Evolutionary conservation across 2,888 invertebrate genomes (phyloP).

Genomic region (Nephrotoma flavescens): DNA sequence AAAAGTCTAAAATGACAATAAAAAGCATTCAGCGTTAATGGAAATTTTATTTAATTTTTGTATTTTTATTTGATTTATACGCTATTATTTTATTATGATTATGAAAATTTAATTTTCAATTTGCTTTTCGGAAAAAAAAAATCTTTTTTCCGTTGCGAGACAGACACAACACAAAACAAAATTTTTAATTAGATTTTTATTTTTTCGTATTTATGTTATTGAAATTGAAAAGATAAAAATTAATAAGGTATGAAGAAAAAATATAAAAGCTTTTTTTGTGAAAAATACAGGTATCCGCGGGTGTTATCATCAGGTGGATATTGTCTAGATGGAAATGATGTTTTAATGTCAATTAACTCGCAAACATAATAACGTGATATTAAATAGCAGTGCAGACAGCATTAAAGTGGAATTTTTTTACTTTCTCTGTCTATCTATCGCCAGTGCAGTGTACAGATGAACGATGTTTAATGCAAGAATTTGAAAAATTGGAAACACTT

Average conservation of each 20-base stretch:
- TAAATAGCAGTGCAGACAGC: no score
- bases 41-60: not conserved
- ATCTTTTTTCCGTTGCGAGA: not conserved
- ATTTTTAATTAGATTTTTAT: not conserved
- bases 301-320: no score
- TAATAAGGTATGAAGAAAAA: not conserved
- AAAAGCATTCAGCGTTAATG: not conserved
- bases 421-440: no score
- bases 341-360: no score
- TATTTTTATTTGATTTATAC: not conserved
- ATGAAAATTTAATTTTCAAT: not conserved
- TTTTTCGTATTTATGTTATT: not conserved
- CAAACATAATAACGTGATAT: no score
- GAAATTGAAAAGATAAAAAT: not conserved
- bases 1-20: not conserved
- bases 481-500: no score
- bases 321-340: no score
- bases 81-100: not conserved
- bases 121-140: not conserved
- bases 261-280: not conserved
- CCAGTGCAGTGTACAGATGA: no score
- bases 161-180: not conserved
- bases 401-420: no score
- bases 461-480: no score
- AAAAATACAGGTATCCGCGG: not conserved